Conservation (phyloP, 2,888 invertebrate species). For the Bombylius major region DNA sequence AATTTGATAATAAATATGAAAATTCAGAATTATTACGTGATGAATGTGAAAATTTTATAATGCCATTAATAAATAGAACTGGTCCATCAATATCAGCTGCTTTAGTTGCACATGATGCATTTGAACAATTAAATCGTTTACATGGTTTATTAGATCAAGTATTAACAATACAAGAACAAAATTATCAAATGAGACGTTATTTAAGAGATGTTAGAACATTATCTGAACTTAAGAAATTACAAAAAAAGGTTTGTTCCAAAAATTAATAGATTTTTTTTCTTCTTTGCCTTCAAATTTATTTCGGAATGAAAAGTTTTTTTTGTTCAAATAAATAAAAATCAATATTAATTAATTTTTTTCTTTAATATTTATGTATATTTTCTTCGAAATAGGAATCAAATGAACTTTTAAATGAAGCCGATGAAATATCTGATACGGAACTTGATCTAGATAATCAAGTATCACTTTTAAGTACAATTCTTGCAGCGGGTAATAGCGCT, state of each 20-base stretch:
- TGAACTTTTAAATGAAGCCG: conserved; percentile 12
- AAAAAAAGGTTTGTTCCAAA: conserved; percentile 32
- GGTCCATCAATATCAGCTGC: conserved; percentile 44
- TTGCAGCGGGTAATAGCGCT: conserved; percentile 42
- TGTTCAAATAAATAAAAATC: neutral
- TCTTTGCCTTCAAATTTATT: neutral
- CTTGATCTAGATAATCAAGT: conserved; percentile 46
- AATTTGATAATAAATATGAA: neutral
- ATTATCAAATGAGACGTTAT: conserved; percentile 51
- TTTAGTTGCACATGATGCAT: conserved; percentile 48
- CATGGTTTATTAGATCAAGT: conserved; percentile 66
- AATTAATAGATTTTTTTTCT: neutral
- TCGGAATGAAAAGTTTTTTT: neutral
- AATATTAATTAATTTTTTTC: neutral
- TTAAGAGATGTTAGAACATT: conserved; percentile 61
- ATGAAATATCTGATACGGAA: conserved; percentile 43
- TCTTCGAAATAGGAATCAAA: conserved; percentile 11
- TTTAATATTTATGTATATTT: neutral
- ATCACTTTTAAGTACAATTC: conserved; percentile 50
- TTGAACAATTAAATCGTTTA: conserved; percentile 69
- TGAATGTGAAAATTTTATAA: conserved; percentile 29
- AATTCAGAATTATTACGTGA: conserved; percentile 21
- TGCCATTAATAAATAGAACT: conserved; percentile 41
- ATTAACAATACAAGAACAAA: conserved; percentile 56
- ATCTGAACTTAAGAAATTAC: conserved; percentile 49